A percentile compares a stretch with the other conserved stretches of the same genome.
Conservation (phyloP, 53 echinoderm and acorn worm species). For the Temnopleurus reevesii region DNA sequence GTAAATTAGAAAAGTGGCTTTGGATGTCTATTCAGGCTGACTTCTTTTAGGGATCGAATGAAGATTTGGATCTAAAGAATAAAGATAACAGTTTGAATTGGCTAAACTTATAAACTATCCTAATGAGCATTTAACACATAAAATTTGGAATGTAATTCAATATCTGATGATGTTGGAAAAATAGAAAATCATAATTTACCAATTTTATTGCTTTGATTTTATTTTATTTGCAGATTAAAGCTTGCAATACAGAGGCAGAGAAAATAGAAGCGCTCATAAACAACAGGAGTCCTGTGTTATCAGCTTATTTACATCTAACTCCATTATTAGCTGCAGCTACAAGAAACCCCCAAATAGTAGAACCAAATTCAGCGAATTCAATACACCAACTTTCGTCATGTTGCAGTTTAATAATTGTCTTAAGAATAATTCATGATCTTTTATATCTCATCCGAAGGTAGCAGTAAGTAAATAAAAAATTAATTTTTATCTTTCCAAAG, state of each 20-base stretch:
- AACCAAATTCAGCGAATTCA: constrained; percentile 29
- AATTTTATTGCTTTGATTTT: too few relatives aligned
- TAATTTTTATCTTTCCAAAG: constrained; percentile 48
- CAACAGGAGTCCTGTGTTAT: constrained; percentile 81
- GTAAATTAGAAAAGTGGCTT: too few relatives aligned
- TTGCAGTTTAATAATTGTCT: constrained; percentile 14
- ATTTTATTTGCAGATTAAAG: constrained; percentile 72
- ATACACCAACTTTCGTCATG: constrained; percentile 15
- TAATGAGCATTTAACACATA: too few relatives aligned
- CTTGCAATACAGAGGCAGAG: constrained; percentile 88
- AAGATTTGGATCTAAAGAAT: too few relatives aligned
- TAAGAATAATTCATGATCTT: background rate
- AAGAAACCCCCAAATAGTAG: constrained; percentile 51
- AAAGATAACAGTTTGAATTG: too few relatives aligned
- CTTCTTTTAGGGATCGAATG: too few relatives aligned
- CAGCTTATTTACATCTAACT: constrained; percentile 78
- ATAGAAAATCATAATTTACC: too few relatives aligned
- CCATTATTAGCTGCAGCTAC: constrained; percentile 79
- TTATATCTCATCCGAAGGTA: constrained; percentile 9
- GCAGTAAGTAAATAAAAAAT: background rate
- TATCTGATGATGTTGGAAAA: too few relatives aligned
- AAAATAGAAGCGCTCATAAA: constrained; percentile 89
- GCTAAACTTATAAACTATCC: too few relatives aligned
- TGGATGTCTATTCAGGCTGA: too few relatives aligned
- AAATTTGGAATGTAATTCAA: too few relatives aligned